These are phyloP conservation scores for Sandelia bainsii DNA, from an alignment of 2,797 vertebrate genomes.

Conservation along the genomic window DNA sequence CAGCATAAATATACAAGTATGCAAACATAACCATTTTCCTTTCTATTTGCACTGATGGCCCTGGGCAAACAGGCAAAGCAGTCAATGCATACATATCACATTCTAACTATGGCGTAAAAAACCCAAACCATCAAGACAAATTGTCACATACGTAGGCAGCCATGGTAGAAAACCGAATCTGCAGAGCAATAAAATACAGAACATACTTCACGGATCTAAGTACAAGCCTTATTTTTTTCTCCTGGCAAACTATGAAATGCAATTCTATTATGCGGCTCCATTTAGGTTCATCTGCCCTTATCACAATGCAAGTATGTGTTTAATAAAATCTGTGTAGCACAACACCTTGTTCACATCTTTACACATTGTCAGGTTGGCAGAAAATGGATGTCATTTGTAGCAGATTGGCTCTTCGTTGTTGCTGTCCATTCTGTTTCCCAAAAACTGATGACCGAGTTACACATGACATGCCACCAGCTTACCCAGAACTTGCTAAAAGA, in stretches of 20 bases:
- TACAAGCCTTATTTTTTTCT: slow-evolving; percentile 73
- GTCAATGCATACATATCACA: slow-evolving; percentile 56
- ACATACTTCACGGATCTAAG: slow-evolving; percentile 70
- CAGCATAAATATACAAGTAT: slow-evolving; percentile 56
- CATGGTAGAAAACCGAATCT: slow-evolving; percentile 82
- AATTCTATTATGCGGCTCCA: slow-evolving; percentile 52
- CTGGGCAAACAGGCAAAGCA: slow-evolving; percentile 55
- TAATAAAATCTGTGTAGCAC: slow-evolving; percentile 47
- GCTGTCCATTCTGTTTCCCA: background rate
- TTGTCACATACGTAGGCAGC: slow-evolving; percentile 78
- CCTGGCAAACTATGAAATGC: slow-evolving; percentile 69
- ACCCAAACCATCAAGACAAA: slow-evolving; percentile 68
- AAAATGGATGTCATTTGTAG: slow-evolving; percentile 11
- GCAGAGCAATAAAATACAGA: slow-evolving; percentile 78
- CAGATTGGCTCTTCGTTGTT: background rate
- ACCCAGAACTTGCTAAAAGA: background rate
- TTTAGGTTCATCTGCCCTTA: slow-evolving; percentile 59
- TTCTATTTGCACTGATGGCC: slow-evolving; percentile 42
- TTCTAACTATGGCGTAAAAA: slow-evolving; percentile 72
- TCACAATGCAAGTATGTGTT: slow-evolving; percentile 30
- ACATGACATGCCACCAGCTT: background rate
- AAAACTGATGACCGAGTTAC: background rate
- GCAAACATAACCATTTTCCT: slow-evolving; percentile 28
- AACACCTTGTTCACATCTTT: slow-evolving; percentile 77
- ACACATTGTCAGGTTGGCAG: slow-evolving; percentile 16